A percentile compares a stretch with the other conserved stretches of the same genome.
Evolutionary conservation across 2,113 vertebrate genomes (phyloP).

Genomic region (Chaetorhynchus papuensis): DNA sequence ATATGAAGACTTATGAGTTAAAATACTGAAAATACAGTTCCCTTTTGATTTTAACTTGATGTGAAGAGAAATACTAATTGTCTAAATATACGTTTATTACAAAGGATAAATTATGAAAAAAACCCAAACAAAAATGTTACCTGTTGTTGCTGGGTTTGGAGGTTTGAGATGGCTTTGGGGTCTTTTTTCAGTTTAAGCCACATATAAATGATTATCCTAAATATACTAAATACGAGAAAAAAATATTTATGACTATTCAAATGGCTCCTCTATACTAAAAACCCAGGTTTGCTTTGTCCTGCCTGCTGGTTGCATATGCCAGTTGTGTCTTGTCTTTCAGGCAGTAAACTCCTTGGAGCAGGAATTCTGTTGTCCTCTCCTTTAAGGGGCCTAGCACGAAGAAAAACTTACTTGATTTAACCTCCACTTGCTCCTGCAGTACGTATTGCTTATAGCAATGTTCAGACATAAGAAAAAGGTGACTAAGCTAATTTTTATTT

Average conservation of each 20-base stretch:
- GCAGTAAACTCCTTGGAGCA: not conserved
- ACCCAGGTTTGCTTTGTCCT: not conserved
- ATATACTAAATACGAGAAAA: not conserved
- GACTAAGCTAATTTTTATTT: not conserved
- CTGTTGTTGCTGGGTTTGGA: not conserved
- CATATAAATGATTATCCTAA: not conserved
- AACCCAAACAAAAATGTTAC: not conserved
- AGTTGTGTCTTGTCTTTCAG: not conserved
- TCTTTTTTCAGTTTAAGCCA: not conserved
- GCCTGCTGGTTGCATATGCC: not conserved
- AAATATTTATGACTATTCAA: not conserved
- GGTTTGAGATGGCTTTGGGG: not conserved
- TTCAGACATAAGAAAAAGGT: not conserved
- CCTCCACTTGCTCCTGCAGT: not conserved
- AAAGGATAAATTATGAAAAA: not conserved
- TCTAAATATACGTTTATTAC: not conserved
- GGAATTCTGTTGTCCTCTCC: not conserved
- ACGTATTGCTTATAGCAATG: not conserved
- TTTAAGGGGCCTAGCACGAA: not conserved
- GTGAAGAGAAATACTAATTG: not conserved
- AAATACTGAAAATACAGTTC: not conserved
- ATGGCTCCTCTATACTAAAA: not conserved
- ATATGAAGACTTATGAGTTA: not conserved
- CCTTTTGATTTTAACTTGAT: not conserved
- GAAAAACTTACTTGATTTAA: not conserved